A percentile compares a stretch with the other conserved stretches of the same genome.
These are phyloP conservation scores for Apamea epomidion DNA, from an alignment of 2,888 invertebrate species.

Conservation along the genomic window DNA sequence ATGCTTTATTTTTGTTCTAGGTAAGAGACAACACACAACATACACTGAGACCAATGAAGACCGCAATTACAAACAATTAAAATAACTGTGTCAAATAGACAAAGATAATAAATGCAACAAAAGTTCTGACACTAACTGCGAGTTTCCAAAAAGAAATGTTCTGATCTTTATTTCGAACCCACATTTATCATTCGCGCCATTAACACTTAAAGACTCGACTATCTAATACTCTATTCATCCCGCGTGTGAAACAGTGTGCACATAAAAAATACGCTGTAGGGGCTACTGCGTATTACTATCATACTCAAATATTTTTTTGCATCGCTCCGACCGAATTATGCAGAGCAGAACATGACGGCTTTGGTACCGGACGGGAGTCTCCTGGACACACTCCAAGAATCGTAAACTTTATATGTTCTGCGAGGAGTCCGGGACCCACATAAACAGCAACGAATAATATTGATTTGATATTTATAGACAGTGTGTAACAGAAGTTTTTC, in stretches of 20 bases:
- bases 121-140: too few species aligned
- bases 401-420: constrained; percentile 70
- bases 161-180: too few species aligned
- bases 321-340: constrained; percentile 6
- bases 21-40: too few species aligned
- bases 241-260: background rate
- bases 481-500: constrained; percentile 5
- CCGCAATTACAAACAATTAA: too few species aligned
- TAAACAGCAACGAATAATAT: constrained; percentile 7
- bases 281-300: background rate
- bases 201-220: background rate
- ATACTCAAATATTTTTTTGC: constrained; percentile 11
- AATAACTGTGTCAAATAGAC: too few species aligned
- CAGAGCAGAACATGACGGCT: constrained; percentile 6
- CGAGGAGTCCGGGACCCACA: constrained; percentile 45
- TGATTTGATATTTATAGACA: background rate
- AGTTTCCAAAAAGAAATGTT: too few species aligned
- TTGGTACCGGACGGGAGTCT: constrained; percentile 1
- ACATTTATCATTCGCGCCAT: too few species aligned
- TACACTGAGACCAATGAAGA: too few species aligned
- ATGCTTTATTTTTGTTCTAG: too few species aligned
- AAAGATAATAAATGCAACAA: too few species aligned
- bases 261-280: background rate
- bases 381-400: constrained; percentile 73
- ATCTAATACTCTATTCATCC: background rate